Evolutionary conservation across 2,113 vertebrate species (phyloP).

Genomic region (Psammodynastes pulverulentus): DNA sequence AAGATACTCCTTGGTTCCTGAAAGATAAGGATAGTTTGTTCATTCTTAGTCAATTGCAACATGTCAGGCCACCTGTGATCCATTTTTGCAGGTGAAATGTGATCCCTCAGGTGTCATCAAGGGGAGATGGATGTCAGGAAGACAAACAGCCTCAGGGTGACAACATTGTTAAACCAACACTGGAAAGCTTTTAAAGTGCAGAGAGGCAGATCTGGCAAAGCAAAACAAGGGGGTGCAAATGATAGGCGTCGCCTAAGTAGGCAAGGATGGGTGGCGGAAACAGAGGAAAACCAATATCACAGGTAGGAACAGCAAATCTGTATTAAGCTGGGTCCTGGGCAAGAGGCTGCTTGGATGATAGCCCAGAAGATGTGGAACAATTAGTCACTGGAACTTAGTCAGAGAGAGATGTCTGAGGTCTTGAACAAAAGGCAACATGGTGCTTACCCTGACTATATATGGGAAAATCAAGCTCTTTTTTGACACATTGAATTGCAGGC

Average conservation of each 20-base stretch:
- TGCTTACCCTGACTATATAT: conserved; percentile 20
- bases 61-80: background rate
- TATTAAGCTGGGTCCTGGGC: background rate
- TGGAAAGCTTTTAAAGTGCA: background rate
- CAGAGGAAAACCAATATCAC: background rate
- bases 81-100: background rate
- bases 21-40: background rate
- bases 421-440: background rate
- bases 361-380: background rate
- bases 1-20: background rate
- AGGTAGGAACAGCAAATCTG: background rate
- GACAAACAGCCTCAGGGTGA: background rate
- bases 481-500: conserved; percentile 17
- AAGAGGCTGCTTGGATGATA: background rate
- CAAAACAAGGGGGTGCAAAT: background rate
- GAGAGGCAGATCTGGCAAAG: background rate
- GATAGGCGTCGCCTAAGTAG: background rate
- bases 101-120: background rate
- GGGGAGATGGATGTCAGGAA: background rate
- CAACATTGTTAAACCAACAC: background rate
- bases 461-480: conserved; percentile 6
- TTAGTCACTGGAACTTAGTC: background rate
- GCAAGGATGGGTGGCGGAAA: background rate
- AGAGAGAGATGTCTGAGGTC: background rate
- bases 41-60: background rate